Conservation (phyloP, 2,113 vertebrate species). For the Myiopsitta monachus region DNA sequence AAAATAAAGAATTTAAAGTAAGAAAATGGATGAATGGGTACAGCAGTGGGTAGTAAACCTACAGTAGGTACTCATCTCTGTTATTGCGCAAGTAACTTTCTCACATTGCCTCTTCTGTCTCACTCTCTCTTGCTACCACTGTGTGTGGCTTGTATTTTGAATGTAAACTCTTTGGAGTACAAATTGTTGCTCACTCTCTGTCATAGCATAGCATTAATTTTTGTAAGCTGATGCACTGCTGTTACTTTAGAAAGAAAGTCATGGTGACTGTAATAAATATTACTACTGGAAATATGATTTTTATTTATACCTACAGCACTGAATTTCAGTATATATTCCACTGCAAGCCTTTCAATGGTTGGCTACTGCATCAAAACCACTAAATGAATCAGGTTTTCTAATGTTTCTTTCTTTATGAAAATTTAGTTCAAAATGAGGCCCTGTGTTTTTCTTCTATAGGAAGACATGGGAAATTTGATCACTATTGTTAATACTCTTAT, state of each 20-base stretch:
- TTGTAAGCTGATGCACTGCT: not conserved
- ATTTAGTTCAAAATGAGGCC: not conserved
- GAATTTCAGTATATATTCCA: not conserved
- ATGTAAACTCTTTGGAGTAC: not conserved
- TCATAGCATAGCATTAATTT: not conserved
- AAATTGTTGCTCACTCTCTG: not conserved
- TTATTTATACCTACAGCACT: not conserved
- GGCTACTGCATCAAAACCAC: not conserved
- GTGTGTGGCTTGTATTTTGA: not conserved
- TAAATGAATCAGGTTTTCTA: not conserved
- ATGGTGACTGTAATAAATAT: not conserved
- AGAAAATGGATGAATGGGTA: not conserved
- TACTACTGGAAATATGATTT: not conserved
- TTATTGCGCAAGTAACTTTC: rapidly evolving
- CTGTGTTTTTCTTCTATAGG: not conserved
- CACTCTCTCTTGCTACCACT: not conserved
- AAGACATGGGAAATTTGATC: not conserved
- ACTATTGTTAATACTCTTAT: not conserved
- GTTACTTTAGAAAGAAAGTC: not conserved
- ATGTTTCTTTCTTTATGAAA: not conserved
- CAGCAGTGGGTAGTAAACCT: not conserved
- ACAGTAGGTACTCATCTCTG: rapidly evolving
- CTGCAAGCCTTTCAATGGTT: not conserved
- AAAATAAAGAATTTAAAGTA: not conserved
- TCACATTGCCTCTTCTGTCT: not conserved